These are phyloP conservation scores for Drosophila paramelanica DNA, from an alignment of 2,888 invertebrate genomes.

Conservation along the genomic window DNA sequence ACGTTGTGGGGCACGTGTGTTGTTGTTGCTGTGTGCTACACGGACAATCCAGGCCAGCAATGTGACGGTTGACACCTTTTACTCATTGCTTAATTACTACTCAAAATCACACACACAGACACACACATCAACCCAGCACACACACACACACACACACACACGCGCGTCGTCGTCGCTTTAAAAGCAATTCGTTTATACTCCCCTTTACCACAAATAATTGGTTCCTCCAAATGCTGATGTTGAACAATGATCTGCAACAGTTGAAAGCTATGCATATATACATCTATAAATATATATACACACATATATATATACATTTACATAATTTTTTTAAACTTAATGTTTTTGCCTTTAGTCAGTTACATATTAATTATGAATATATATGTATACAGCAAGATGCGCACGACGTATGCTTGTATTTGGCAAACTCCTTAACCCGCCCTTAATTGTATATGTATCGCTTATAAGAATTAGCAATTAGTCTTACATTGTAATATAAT, in stretches of 20 bases:
- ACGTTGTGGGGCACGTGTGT: background rate
- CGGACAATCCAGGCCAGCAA: conserved; percentile 5
- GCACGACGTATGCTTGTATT: background rate
- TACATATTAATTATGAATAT: conserved; percentile 15
- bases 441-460: conserved; percentile 34
- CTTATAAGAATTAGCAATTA: conserved; percentile 46
- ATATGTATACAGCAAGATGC: background rate
- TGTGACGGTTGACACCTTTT: background rate
- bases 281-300: background rate
- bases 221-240: conserved; percentile 18
- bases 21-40: background rate
- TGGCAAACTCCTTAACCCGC: conserved; percentile 7
- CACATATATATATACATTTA: background rate
- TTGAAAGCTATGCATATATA: conserved; percentile 9
- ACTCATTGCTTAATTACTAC: conserved; percentile 12
- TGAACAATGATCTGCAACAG: conserved; percentile 12
- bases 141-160: conserved; percentile 4
- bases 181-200: conserved; percentile 15
- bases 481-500: conserved; percentile 48
- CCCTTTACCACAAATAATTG: background rate
- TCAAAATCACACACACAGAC: background rate
- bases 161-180: conserved; percentile 17
- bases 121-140: background rate
- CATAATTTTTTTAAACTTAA: conserved; percentile 29
- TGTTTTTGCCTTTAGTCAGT: conserved; percentile 53